Evolutionary conservation across 37 sponge, comb jelly and placozoan genomes (phyloP), one percentile per base, ranked within the genome.

Genomic region (Chondrilla cf. caribensis): DNA sequence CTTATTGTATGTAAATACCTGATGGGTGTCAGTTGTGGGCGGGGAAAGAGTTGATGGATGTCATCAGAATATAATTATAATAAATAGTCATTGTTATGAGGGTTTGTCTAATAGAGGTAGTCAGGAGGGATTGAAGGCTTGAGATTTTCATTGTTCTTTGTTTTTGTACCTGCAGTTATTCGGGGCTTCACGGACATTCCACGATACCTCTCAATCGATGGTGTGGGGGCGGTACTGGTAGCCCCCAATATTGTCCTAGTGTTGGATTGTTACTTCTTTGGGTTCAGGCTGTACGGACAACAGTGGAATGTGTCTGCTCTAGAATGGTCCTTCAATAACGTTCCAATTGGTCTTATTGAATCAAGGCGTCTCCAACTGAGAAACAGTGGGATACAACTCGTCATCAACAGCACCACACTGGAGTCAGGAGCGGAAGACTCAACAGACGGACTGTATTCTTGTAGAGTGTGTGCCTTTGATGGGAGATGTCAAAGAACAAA

Each of bases 401-500:
- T 25, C 41, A 73, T 73, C 21, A 73, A 73, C 76, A 37, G 76
- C 17, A 73, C 76, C 25, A 42, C 76, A 31, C 5, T 73, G 25
- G 41, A 39, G 2, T 38, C 43, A 19, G 76, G 76, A 73, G 76
- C 76, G 31, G 76, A 73, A 6, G 2, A 1, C 40, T 32, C 38
- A n/a, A 73, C 76, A n/a, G 76, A 73, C 40, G 76, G 76, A 0
- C 2, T 42, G 2, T 73, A 73, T 37, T 21, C 76, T n/a, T 73
- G 76, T 38, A 42, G n/a, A 43, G 43, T 43, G 9, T 73, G 76
- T 22, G 24, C 24, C 19, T 11, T 6, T 4, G 44, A 73, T 73
- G 1, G 24, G 9, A 2, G 25, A 1, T 73, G 76, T 38, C 25
- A 2, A 22, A 39, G 42, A 17, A 73, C 3, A 39, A 73, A 22